These are phyloP conservation scores for Panagrolaimus sp. DNA, from an alignment of 1,140 invertebrate genomes.

Conservation along the genomic window DNA sequence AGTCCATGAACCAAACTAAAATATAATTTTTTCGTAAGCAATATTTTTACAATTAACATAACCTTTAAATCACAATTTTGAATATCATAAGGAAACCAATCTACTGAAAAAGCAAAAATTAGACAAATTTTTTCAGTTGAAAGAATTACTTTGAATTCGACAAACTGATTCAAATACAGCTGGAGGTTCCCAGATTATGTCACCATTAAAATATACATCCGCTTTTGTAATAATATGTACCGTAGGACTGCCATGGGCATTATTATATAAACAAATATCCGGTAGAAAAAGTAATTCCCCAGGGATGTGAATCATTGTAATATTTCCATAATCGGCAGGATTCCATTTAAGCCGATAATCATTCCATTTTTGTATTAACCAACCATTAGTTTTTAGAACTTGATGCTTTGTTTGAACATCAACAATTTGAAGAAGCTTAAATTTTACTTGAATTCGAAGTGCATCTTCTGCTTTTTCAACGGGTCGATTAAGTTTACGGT, in stretches of 20 bases:
- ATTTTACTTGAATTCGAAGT: conserved; percentile 79
- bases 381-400: conserved; percentile 87
- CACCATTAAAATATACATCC: conserved; percentile 40
- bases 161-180: conserved; percentile 56
- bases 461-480: conserved; percentile 87
- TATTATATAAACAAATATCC: conserved; percentile 63
- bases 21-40: too few species aligned
- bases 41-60: too few species aligned
- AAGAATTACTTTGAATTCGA: conserved; percentile 54
- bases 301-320: conserved; percentile 65
- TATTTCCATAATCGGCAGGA: conserved; percentile 67
- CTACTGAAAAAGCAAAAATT: conserved; percentile 2
- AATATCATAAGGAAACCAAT: conserved; percentile 47
- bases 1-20: conserved; percentile 78
- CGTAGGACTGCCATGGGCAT: conserved; percentile 51
- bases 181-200: conserved; percentile 52
- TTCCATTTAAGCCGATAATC: conserved; percentile 84
- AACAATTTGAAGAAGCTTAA: conserved; percentile 51
- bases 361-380: conserved; percentile 90
- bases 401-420: conserved; percentile 77
- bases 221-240: conserved; percentile 41
- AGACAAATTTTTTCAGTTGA: neutral
- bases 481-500: conserved; percentile 86
- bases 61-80: conserved; percentile 52
- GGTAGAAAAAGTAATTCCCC: conserved; percentile 69